Evolutionary conservation across 1,140 invertebrate genomes (phyloP).

Genomic region (Harlomillsia oculata): DNA sequence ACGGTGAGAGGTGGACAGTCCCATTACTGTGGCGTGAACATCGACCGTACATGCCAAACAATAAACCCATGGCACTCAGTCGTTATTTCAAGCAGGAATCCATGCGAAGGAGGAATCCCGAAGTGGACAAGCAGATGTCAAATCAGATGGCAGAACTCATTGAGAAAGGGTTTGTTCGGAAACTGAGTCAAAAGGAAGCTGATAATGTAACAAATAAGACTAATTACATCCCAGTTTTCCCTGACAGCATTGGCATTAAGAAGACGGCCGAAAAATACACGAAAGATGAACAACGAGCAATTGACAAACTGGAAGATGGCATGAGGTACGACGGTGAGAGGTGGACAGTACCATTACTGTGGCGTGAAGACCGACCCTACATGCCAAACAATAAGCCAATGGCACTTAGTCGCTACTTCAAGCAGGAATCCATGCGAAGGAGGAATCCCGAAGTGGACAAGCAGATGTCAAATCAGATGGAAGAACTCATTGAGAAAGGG

Average conservation of each 20-base stretch:
- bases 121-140: not conserved
- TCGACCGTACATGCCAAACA: constrained; percentile 2
- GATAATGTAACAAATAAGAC: not conserved
- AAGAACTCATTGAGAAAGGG: constrained; percentile 7
- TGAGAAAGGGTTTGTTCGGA: constrained; percentile 11
- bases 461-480: not conserved
- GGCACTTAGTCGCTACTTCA: not conserved
- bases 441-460: not conserved
- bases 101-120: constrained; percentile 1
- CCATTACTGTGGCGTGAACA: constrained; percentile 15
- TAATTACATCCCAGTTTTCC: constrained; percentile 30
- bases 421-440: not conserved
- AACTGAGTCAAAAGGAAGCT: not conserved
- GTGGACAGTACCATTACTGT: constrained; percentile 13
- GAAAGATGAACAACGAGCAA: constrained; percentile 5
- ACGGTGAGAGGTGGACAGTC: constrained; percentile 4
- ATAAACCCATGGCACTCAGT: not conserved
- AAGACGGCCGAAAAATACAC: not conserved
- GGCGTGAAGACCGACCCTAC: not conserved
- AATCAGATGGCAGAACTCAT: constrained; percentile 3
- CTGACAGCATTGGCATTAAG: constrained; percentile 6
- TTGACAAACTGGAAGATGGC: constrained; percentile 1
- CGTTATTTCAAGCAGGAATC: not conserved
- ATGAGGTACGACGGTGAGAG: not conserved
- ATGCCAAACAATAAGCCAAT: constrained; percentile 5